phyloP scores from a whole-genome alignment of 2,888 invertebrate species.

The Pseudococcus longispinus region DNA sequence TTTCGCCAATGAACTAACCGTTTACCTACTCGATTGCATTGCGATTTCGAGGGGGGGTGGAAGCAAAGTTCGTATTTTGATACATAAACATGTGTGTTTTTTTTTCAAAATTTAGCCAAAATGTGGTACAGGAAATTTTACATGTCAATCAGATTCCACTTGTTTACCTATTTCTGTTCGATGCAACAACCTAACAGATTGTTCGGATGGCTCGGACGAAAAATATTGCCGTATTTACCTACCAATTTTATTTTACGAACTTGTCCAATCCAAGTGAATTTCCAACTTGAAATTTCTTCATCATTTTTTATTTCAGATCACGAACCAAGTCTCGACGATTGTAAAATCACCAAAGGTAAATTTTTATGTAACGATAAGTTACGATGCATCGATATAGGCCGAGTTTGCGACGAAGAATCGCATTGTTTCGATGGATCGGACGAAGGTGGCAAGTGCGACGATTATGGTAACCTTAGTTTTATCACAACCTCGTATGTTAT shows the following conservation, averaged over 20 bases:
- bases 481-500: neutral
- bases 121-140: neutral
- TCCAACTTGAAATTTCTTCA: neutral
- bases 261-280: no score
- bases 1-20: no score
- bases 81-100: neutral
- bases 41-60: no score
- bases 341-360: neutral
- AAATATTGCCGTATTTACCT: neutral
- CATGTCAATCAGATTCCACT: neutral
- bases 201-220: neutral
- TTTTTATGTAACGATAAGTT: neutral
- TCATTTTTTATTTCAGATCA: neutral
- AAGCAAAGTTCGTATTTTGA: neutral
- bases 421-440: neutral
- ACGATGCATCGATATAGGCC: neutral
- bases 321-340: neutral
- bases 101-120: neutral
- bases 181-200: neutral
- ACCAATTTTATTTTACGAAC: neutral
- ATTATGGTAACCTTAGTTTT: neutral
- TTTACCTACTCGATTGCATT: no score
- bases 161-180: constrained; percentile 1
- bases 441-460: constrained; percentile 13
- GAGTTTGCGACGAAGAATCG: neutral